Conservation (phyloP, 2,113 vertebrate genomes). For the Hippocampus mohnikei region DNA sequence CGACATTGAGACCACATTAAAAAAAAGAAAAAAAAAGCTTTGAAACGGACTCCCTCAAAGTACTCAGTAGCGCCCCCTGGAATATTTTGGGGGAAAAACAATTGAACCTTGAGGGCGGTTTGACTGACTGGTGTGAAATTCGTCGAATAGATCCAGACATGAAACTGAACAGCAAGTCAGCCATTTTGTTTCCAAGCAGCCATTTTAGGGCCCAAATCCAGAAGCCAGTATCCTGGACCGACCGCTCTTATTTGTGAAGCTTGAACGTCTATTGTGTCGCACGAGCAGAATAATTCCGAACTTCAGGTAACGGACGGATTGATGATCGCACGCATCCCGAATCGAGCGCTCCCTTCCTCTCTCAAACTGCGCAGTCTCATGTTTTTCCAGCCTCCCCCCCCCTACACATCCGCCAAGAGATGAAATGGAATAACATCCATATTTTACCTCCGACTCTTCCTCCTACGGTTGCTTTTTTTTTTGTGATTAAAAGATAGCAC, state of each 20-base stretch:
- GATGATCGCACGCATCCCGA: neutral
- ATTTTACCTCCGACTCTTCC: neutral
- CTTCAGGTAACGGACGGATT: neutral
- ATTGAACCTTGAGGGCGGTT: too few species aligned
- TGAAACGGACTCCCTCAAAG: too few species aligned
- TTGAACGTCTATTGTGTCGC: neutral
- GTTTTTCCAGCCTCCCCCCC: neutral
- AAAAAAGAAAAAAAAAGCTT: too few species aligned
- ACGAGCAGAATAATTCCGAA: neutral
- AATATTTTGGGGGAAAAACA: neutral
- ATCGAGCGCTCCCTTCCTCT: neutral
- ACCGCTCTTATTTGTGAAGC: neutral
- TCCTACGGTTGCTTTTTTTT: neutral
- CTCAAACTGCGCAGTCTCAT: neutral
- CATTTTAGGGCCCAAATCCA: too few species aligned
- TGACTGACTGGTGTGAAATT: too few species aligned
- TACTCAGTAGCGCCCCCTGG: neutral
- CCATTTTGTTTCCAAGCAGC: too few species aligned
- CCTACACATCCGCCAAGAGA: neutral
- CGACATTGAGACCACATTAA: too few species aligned
- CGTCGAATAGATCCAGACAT: too few species aligned
- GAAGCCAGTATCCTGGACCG: neutral
- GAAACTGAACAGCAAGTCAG: too few species aligned
- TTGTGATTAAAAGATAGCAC: neutral
- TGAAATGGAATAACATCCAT: constrained; percentile 3